These are phyloP conservation scores for Bucco capensis DNA, from an alignment of 2,113 vertebrate species.

Conservation along the genomic window DNA sequence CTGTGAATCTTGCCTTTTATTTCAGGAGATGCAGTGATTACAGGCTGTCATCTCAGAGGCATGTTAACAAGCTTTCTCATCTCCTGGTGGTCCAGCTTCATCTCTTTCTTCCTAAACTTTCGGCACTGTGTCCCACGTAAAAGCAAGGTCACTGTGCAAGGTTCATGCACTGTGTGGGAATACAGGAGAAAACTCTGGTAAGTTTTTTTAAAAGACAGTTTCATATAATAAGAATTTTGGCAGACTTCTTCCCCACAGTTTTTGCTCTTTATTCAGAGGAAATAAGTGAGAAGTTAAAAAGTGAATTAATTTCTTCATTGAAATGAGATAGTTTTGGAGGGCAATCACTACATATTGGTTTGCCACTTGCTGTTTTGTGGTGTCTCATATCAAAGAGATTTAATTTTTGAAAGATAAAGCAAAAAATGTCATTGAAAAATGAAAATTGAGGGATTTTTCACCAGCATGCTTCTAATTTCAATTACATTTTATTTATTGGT, in stretches of 20 bases:
- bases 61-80: accelerated
- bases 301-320: background rate
- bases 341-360: background rate
- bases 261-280: background rate
- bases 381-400: background rate
- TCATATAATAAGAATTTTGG: background rate
- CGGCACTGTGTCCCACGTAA: background rate
- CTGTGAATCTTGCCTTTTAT: background rate
- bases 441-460: background rate
- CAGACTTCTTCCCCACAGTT: background rate
- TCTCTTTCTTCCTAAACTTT: background rate
- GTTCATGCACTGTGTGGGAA: background rate
- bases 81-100: background rate
- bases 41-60: background rate
- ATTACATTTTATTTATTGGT: background rate
- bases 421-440: background rate
- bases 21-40: background rate
- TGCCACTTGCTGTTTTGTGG: background rate
- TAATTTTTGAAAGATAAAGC: background rate
- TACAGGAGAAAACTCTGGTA: background rate
- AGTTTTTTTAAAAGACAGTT: background rate
- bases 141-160: background rate
- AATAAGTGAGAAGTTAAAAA: background rate
- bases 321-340: background rate
- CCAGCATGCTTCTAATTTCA: background rate